Base-by-base conservation (phyloP, 2,888 invertebrate species). In the Biston stratarius region DNA sequence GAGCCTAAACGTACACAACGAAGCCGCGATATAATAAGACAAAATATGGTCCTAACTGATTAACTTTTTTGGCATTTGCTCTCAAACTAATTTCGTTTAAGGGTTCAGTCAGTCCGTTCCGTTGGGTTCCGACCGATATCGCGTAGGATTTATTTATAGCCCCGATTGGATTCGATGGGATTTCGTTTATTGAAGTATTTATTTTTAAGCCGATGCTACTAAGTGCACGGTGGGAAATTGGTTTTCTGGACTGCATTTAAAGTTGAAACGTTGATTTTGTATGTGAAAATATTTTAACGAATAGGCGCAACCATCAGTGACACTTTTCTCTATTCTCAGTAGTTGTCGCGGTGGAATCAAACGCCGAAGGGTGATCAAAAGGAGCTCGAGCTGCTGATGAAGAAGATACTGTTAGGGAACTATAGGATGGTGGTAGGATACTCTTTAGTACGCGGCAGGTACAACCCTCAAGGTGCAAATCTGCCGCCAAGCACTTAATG, bases 101-200 rank as follows among this genome's bases (percentile, higher is more conserved):
- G 49, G 47, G 60, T 56, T 68, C 67, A 60, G 56, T 51, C 38
- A 44, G 48, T 64, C 44, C 61, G 49, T 53, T 62, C 53, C 36
- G 59, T 55, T 60, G 62, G 70, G 72, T 72, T 70, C 67, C 64
- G 64, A 64, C 70, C 67, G 71, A 71, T 73, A 74, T 74, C 74
- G 67, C 68, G 70, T 72, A 67, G 73, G 73, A 73, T 75, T 75
- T 75, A 75, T 73, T 75, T 75, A 66, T 67, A 71, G 64, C 60
- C 52, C 63, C 67, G 65, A 68, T 72, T 70, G 73, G 67, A 70
- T 70, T 58, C 61, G 49, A 61, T 51, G 59, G 71, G 72, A 72
- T 72, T 68, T 64, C 51, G 56, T 65, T 65, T 73, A 73, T 73
- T 67, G 72, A 71, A 65, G 62, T 70, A 68, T 75, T 71, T 73